Conservation (phyloP, 2,797 vertebrate species). For the Rhinoraja longicauda region DNA sequence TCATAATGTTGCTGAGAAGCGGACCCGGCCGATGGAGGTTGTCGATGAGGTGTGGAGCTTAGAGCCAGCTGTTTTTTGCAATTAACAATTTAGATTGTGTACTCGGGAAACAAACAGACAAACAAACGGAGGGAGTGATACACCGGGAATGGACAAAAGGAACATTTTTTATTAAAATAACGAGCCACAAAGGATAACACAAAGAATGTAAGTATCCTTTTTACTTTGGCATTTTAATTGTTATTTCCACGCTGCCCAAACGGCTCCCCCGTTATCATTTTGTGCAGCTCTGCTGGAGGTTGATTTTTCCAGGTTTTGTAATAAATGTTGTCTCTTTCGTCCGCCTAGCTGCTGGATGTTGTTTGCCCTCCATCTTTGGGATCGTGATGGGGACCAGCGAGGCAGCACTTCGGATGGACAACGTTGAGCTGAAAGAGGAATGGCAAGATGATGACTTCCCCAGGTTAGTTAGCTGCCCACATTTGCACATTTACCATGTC, state of each 20-base stretch:
- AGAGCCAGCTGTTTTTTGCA: background rate
- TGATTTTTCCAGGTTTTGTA: background rate
- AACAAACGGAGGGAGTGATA: background rate
- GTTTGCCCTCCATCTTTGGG: conserved; percentile 46
- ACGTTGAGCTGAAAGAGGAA: conserved; percentile 79
- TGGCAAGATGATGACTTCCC: conserved; percentile 90
- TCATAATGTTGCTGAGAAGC: background rate
- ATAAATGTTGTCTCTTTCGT: background rate
- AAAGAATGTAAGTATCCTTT: conserved; percentile 9
- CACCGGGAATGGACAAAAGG: conserved; percentile 14
- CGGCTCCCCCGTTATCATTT: background rate
- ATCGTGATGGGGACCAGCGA: conserved; percentile 78
- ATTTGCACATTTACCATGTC: background rate
- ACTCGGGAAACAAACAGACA: no score
- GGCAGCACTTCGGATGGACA: conserved; percentile 80
- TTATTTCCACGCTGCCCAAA: background rate
- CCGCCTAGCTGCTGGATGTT: conserved; percentile 17
- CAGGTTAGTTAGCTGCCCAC: conserved; percentile 66
- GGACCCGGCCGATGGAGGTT: background rate
- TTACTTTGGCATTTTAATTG: background rate
- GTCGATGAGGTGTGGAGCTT: background rate
- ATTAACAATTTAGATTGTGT: background rate
- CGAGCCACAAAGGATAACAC: background rate
- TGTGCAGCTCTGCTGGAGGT: background rate
- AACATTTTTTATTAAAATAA: conserved; percentile 27